Evolutionary conservation across 2,797 vertebrate species (phyloP).

Genomic region (Petrocephalus schoutedeni): DNA sequence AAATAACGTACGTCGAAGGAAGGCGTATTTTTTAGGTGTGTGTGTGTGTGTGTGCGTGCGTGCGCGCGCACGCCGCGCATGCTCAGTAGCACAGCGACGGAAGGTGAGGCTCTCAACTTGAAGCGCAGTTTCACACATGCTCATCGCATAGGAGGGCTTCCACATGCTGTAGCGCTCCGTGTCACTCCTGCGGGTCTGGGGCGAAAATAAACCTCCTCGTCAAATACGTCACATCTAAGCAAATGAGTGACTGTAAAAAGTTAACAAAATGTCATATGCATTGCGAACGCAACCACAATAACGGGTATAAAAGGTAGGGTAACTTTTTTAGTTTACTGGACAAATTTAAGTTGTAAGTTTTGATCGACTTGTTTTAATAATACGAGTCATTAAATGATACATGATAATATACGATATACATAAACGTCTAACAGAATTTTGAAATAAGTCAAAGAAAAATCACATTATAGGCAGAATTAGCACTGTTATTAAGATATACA

Average conservation of each 20-base stretch:
- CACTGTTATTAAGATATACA: not conserved
- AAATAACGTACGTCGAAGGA: not conserved
- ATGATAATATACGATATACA: not conserved
- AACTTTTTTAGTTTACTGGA: not conserved
- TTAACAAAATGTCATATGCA: not conserved
- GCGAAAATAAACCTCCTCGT: not conserved
- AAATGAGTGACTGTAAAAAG: not conserved
- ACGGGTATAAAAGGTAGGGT: not conserved
- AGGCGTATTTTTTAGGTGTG: not conserved
- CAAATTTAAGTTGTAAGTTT: not conserved
- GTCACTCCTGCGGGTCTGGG: not conserved
- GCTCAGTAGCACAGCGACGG: not conserved
- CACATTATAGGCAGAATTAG: not conserved
- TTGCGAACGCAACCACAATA: not conserved
- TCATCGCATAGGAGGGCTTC: not conserved
- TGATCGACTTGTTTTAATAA: not conserved
- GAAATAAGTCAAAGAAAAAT: not conserved
- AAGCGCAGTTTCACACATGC: not conserved
- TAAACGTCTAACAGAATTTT: not conserved
- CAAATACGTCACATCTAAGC: not conserved
- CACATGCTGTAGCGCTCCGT: not conserved
- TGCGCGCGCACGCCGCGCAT: not conserved
- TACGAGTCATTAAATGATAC: not conserved
- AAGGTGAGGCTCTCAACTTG: not conserved
- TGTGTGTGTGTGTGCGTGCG: no score